phyloP scores from a whole-genome alignment of 2,113 vertebrate species.

The Misgurnus mizolepis region DNA sequence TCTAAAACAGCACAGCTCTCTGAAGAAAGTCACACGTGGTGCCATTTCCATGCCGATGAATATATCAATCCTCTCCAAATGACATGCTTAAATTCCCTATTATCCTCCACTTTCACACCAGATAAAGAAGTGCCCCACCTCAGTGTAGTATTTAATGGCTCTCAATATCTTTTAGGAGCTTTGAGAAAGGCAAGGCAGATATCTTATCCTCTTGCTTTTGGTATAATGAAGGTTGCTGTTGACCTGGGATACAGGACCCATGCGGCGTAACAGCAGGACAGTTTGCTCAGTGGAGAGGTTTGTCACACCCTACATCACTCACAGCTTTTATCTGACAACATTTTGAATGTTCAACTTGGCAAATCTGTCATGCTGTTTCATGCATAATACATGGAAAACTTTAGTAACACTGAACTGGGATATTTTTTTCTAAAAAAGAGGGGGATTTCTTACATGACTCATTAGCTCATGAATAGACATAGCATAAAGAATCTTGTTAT shows the following conservation, averaged over 20 bases:
- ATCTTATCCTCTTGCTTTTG: slow-evolving; percentile 40
- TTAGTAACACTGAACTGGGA: neutral
- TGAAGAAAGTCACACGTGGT: neutral
- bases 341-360: slow-evolving; percentile 48
- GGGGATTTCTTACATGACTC: too few species aligned
- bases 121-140: slow-evolving; percentile 42
- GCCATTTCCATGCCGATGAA: slow-evolving; percentile 21
- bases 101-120: slow-evolving; percentile 38
- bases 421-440: too few species aligned
- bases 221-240: slow-evolving; percentile 60
- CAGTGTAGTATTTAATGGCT: slow-evolving; percentile 46
- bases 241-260: slow-evolving; percentile 57
- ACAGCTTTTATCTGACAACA: slow-evolving; percentile 55
- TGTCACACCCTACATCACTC: slow-evolving; percentile 39
- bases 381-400: slow-evolving; percentile 57
- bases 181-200: slow-evolving; percentile 46
- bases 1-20: neutral
- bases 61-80: slow-evolving; percentile 1
- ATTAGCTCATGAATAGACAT: too few species aligned
- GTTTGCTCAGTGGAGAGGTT: slow-evolving; percentile 56
- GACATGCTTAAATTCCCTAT: neutral
- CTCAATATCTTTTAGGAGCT: slow-evolving; percentile 44
- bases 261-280: slow-evolving; percentile 62
- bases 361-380: slow-evolving; percentile 46
- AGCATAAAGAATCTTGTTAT: too few species aligned